Base-by-base conservation (phyloP, 2,797 vertebrate species). In the Acrossocheilus wenchowensis region DNA sequence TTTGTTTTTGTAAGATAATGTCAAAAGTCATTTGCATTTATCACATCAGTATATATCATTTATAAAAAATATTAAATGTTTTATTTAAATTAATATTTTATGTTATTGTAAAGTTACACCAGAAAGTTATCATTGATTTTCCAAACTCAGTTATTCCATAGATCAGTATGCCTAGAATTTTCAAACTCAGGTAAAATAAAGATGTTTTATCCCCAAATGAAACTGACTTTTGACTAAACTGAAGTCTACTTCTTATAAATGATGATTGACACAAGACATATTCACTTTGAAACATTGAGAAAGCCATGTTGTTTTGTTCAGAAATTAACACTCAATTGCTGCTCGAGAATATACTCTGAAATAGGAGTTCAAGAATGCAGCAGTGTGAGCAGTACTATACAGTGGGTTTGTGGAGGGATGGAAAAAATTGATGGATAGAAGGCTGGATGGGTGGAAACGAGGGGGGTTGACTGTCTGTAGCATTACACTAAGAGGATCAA, bases 381-480 rank as follows among this genome's bases (percentile, higher is more conserved):
- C 68, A 23, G n/a, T 60, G 12, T 48, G 50, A 79, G 64, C 14
- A 45, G 66, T 19, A 60, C 60, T 72, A 21, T 39, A 39, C 68
- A 26, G 12, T 48, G 41, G 8, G 62, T 43, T 73, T 69, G 73
- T 69, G 62, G 75, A 57, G 43, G 64, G 43, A 77, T 66, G 43
- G 43, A 41, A 78, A 64, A 71, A 52, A 45, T 8, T 48, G 69
- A 88, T 45, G 83, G 62, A 84, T 54, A 85, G 68, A 81, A 66
- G 30, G 39, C 48, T 36, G 68, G 30, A 86, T 81, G 78, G 86
- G 82, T 60, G 82, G 79, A 89, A 89, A 84, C 81, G 86, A 89
- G 82, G 88, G 78, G 50, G 79, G 74, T 34, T 60, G 36, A 71
- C 78, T 88, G 36, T 57, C 80, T 84, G 86, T 82, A n/a, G 75